A percentile compares a stretch with the other conserved stretches of the same genome.
phyloP scores from a whole-genome alignment of 2,113 vertebrate genomes.

The Oreotragus oreotragus region DNA sequence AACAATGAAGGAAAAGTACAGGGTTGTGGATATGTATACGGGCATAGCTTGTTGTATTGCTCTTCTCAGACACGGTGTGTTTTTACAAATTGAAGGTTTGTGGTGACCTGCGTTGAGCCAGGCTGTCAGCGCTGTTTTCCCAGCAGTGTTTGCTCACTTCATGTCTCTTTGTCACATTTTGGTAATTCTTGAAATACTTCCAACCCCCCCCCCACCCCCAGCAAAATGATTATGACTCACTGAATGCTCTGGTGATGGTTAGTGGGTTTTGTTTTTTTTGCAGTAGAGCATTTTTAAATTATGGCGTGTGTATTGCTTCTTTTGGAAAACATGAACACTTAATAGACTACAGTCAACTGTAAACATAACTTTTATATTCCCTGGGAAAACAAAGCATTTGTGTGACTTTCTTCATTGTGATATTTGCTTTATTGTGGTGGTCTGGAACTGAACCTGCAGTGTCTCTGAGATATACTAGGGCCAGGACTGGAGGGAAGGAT shows the following conservation, averaged over 20 bases:
- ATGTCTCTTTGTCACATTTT: not conserved
- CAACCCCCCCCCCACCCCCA: not conserved
- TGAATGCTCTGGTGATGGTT: not conserved
- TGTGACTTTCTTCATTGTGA: not conserved
- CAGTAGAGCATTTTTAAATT: not conserved
- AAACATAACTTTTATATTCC: not conserved
- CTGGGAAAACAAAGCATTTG: not conserved
- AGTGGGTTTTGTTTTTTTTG: not conserved
- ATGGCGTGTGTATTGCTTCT: not conserved
- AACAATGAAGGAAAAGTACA: not conserved
- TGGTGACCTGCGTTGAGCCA: not conserved
- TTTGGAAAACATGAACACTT: not conserved
- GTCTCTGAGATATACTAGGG: not conserved
- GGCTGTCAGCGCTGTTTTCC: not conserved
- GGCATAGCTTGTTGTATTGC: not conserved
- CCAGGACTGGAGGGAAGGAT: not conserved
- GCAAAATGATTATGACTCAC: not conserved
- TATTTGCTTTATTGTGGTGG: not conserved
- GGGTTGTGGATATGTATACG: fast-evolving
- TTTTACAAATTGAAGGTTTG: not conserved
- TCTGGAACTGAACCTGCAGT: not conserved
- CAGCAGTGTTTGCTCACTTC: not conserved
- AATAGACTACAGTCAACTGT: not conserved
- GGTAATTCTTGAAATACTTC: not conserved
- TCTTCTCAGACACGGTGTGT: not conserved